Conservation (phyloP, 2,797 vertebrate genomes). For the Cygnus olor region DNA sequence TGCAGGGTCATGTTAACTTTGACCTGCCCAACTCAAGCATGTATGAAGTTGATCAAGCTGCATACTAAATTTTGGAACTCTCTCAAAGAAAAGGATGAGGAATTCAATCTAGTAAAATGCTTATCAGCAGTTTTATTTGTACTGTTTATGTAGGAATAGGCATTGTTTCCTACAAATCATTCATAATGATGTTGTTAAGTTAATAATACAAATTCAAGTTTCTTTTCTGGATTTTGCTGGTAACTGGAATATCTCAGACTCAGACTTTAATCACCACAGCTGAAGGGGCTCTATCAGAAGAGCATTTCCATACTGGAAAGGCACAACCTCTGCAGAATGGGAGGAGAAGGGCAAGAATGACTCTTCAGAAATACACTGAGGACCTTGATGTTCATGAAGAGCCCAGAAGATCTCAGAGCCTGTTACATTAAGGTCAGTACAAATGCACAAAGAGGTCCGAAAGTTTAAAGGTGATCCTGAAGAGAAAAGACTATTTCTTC, state of each 20-base stretch:
- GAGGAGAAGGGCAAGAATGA: background rate
- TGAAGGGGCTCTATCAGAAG: background rate
- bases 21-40: conserved; percentile 54
- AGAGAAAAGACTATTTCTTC: background rate
- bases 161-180: conserved; percentile 33
- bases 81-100: conserved; percentile 53
- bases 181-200: conserved; percentile 12
- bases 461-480: background rate
- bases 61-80: conserved; percentile 44
- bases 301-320: background rate
- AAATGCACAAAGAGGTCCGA: background rate
- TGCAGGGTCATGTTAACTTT: conserved; percentile 53
- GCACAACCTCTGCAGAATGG: background rate
- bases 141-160: conserved; percentile 42
- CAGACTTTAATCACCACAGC: background rate
- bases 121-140: conserved; percentile 46
- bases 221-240: background rate
- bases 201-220: background rate
- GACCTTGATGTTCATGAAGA: background rate
- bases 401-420: background rate
- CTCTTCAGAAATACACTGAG: background rate
- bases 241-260: background rate
- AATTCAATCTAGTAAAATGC: conserved; percentile 14
- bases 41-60: conserved; percentile 52
- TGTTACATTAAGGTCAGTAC: background rate